Conservation (phyloP, 2,888 invertebrate genomes). For the Epistrophe grossulariae region DNA sequence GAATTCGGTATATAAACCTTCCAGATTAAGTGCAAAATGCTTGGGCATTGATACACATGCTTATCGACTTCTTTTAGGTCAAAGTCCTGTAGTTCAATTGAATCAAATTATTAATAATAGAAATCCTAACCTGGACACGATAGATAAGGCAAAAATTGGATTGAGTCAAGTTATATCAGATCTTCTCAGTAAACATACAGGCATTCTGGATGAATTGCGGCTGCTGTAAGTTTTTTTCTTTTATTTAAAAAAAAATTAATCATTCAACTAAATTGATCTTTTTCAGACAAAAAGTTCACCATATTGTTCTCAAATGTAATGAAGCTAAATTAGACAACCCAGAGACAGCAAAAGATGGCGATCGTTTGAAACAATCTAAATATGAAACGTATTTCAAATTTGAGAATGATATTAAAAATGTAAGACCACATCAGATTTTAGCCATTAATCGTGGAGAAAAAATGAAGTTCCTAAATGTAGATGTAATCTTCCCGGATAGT, state of each 20-base stretch:
- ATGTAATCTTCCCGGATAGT: slow-evolving; percentile 88
- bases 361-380: slow-evolving; percentile 84
- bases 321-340: slow-evolving; percentile 80
- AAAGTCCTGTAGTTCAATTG: slow-evolving; percentile 77
- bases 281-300: slow-evolving; percentile 85
- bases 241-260: neutral
- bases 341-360: slow-evolving; percentile 77
- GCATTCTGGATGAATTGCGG: slow-evolving; percentile 88
- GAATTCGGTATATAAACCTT: slow-evolving; percentile 88
- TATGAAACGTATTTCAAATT: slow-evolving; percentile 92
- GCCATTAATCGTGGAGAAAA: slow-evolving; percentile 96
- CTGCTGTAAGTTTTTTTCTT: slow-evolving; percentile 86
- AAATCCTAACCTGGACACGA: slow-evolving; percentile 85
- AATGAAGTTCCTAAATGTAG: slow-evolving; percentile 90
- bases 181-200: slow-evolving; percentile 90
- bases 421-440: slow-evolving; percentile 93
- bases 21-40: slow-evolving; percentile 90
- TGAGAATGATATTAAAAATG: slow-evolving; percentile 85
- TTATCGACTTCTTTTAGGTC: slow-evolving; percentile 86
- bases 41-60: slow-evolving; percentile 90
- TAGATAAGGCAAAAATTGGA: slow-evolving; percentile 88
- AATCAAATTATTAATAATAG: slow-evolving; percentile 81
- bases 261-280: neutral
- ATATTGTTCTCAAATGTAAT: slow-evolving; percentile 86
- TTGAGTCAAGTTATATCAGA: slow-evolving; percentile 92